Conservation (phyloP, 1,140 invertebrate genomes). For the Drosophila sp. region DNA sequence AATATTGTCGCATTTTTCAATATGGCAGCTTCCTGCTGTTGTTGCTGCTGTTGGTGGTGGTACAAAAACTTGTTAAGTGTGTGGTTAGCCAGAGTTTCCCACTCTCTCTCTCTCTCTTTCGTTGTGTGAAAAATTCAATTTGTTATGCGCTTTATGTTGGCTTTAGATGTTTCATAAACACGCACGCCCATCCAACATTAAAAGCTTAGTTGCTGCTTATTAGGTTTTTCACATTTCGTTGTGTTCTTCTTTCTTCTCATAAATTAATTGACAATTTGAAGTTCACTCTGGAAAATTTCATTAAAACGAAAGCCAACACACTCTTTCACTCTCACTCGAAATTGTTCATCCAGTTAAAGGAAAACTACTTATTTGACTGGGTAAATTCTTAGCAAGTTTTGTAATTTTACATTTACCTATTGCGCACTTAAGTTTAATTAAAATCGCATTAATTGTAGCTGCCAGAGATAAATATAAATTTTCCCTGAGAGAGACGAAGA, state of each 20-base stretch:
- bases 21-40: constrained; percentile 44
- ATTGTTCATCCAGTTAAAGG: background rate
- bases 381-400: constrained; percentile 35
- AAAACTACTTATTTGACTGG: constrained; percentile 59
- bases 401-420: constrained; percentile 75
- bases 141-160: constrained; percentile 75
- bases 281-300: constrained; percentile 46
- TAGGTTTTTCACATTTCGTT: constrained; percentile 13
- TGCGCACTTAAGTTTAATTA: constrained; percentile 79
- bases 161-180: constrained; percentile 60
- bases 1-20: constrained; percentile 80
- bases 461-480: constrained; percentile 58
- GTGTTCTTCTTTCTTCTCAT: constrained; percentile 44
- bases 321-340: background rate
- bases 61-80: constrained; percentile 77
- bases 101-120: background rate
- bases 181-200: constrained; percentile 38
- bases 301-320: constrained; percentile 63
- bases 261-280: constrained; percentile 57
- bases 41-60: background rate
- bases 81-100: constrained; percentile 47
- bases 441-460: constrained; percentile 77
- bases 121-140: constrained; percentile 71
- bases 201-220: constrained; percentile 52
- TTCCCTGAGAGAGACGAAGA: constrained; percentile 14